Base-by-base conservation (phyloP, 92 coral and sea anemone species). In the Heliopora coerulea region DNA sequence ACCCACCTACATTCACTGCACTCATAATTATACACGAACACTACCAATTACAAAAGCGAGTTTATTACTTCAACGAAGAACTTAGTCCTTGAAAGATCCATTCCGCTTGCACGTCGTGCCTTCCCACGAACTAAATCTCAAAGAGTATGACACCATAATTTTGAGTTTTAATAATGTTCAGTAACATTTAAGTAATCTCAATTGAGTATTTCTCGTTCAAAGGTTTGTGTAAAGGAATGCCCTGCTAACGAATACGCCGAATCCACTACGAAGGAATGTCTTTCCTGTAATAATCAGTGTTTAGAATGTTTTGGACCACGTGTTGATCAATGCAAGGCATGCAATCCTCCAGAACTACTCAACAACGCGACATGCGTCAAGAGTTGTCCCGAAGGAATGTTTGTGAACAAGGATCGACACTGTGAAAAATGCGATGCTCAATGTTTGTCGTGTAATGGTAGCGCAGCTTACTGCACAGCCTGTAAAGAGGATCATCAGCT, bases 211-310 rank as follows among this genome's bases (percentile, higher is more conserved):
- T 41, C 26, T 28, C 12, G 59, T 59, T 73, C 25, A 27, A 87
- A 70, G 99, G 96, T 86, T 49, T 95, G 99, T 63, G 96, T 95
- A 62, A 73, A 85, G 27, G 23, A 84, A 32, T 95, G 99, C 63
- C 56, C 80, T 5, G 74, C 79, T 67, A 79, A 81, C 33, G 91
- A 88, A 65, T 91, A 59, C 74, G 86, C 80, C 34, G 84, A 80
- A 46, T 59, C 58, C 21, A 49, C 15, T 58, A 61, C 59, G 65
- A 95, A 95, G 73, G 66, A 65, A 8, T 95, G 99, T 79, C 65
- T 73, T 19, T 77, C 83, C 17, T 95, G 99, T 56, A 78, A 89
- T 54, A 76, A 63, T 6, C 70, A 84, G 8, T 95, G 99, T 79
- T 74, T 70, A 30, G 61, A 88, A 28, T 95, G 99, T 63, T 54